Evolutionary conservation across 2,888 invertebrate genomes (phyloP).

Genomic region (Lasioglossum villosulum): DNA sequence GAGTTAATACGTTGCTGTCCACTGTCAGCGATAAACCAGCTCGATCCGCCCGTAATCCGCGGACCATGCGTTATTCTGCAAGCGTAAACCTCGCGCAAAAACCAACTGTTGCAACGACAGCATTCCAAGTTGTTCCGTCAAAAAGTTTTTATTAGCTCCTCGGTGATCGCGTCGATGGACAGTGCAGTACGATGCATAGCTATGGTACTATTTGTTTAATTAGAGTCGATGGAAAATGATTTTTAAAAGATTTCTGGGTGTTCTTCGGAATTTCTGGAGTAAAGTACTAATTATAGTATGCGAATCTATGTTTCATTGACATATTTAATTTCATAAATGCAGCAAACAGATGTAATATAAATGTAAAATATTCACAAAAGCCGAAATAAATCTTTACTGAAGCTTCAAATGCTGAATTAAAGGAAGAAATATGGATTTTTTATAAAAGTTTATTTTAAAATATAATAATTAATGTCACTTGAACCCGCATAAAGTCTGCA

Average conservation of each 20-base stretch:
- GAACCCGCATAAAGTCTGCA: not conserved
- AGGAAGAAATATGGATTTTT: not conserved
- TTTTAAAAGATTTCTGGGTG: not conserved
- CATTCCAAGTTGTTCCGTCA: conserved; percentile 6
- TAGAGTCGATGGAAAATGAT: not conserved
- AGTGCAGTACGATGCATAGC: not conserved
- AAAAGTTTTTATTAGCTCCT: conserved; percentile 6
- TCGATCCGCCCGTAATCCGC: conserved; percentile 22
- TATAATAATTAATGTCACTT: not conserved
- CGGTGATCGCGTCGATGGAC: conserved; percentile 1
- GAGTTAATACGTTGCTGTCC: conserved; percentile 33
- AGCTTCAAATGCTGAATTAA: not conserved
- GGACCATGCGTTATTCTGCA: conserved; percentile 32
- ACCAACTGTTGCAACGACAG: conserved; percentile 36
- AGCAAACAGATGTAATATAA: not conserved
- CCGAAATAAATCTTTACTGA: not conserved
- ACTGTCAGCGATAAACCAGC: conserved; percentile 27
- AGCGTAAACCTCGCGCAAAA: conserved; percentile 23
- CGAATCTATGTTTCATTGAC: not conserved
- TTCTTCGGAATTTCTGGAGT: not conserved
- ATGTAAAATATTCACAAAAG: not conserved
- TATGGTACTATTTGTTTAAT: not conserved
- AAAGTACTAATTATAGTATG: not conserved
- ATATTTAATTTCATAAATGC: not conserved
- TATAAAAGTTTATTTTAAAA: not conserved